Evolutionary conservation across 2,888 invertebrate species (phyloP), one percentile per base, ranked within the genome.

Genomic region (Dascillus cervinus): DNA sequence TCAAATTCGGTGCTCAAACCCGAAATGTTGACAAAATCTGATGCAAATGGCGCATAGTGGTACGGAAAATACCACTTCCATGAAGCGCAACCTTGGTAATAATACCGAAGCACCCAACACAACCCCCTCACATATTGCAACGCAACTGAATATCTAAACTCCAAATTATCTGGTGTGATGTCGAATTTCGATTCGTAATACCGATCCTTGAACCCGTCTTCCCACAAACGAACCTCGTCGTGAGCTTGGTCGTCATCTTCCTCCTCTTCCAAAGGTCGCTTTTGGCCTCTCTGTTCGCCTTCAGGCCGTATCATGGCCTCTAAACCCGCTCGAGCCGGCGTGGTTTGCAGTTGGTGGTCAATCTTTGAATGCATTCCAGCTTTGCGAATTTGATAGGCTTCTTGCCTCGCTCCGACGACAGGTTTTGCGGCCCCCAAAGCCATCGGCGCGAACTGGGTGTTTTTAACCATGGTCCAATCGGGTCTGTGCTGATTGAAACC

Each of bases 61-160:
- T 94, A 98, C 0, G 98, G 98, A 67, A 92, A 98, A 70, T 95
- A 98, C 98, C 98, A 98, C 67, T 96, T 90, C 98, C 98, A 99
- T 10, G 91, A 92, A 17, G 94, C 89, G 69, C 97, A 98, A 29
- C 98, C 97, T 75, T 97, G 97, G 69, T 98, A 98, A 68, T 98
- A 98, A 69, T 97, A 98, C 48, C 88, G 80, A 13, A 99, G 70
- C 32, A 99, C 98, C 98, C 98, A 98, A 67, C 94, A 94, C 27
- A 99, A 72, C 0, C 98, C 98, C 29, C 86, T 77, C 2, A 95
- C 92, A 69, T 98, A 98, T 58, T 96, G 92, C 26, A 86, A 70
- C 2, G 91, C 94, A 21, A 98, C 95, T 50, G 82, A 81, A 60
- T 87, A 81, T 47, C 79, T 77, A 66, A 97, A 97, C 52, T 82